Conservation (phyloP, 2,888 invertebrate species). For the Trimorus sp. region DNA sequence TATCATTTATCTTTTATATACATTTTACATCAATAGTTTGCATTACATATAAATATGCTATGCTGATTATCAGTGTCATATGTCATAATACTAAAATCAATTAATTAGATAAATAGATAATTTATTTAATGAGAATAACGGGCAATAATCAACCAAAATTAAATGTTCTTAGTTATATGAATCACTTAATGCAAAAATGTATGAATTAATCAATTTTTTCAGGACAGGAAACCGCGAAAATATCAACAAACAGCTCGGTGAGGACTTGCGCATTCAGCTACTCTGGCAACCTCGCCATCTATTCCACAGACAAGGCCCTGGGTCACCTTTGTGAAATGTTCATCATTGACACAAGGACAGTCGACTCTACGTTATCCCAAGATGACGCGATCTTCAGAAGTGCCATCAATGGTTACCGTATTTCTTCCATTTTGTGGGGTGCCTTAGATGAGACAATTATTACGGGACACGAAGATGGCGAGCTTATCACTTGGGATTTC, state of each 20-base stretch:
- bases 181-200: too few relatives aligned
- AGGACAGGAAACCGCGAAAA: constrained; percentile 89
- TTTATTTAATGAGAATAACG: too few relatives aligned
- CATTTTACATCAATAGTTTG: too few relatives aligned
- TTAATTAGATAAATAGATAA: too few relatives aligned
- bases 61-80: too few relatives aligned
- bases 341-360: constrained; percentile 91
- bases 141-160: too few relatives aligned
- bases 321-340: constrained; percentile 94
- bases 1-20: too few relatives aligned
- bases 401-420: constrained; percentile 91
- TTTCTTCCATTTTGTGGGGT: constrained; percentile 97
- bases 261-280: constrained; percentile 96
- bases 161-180: too few relatives aligned
- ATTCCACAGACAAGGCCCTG: constrained; percentile 96
- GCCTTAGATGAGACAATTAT: constrained; percentile 94
- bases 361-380: constrained; percentile 87
- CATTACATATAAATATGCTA: too few relatives aligned
- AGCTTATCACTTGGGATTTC: constrained; percentile 96
- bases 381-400: constrained; percentile 90
- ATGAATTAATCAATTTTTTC: constrained; percentile 6
- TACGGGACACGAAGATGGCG: constrained; percentile 97
- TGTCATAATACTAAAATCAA: too few relatives aligned
- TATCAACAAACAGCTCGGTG: constrained; percentile 93
- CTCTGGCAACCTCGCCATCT: constrained; percentile 95